Base-by-base conservation (phyloP, 2,888 invertebrate species). In the Heliconius ismenius region DNA sequence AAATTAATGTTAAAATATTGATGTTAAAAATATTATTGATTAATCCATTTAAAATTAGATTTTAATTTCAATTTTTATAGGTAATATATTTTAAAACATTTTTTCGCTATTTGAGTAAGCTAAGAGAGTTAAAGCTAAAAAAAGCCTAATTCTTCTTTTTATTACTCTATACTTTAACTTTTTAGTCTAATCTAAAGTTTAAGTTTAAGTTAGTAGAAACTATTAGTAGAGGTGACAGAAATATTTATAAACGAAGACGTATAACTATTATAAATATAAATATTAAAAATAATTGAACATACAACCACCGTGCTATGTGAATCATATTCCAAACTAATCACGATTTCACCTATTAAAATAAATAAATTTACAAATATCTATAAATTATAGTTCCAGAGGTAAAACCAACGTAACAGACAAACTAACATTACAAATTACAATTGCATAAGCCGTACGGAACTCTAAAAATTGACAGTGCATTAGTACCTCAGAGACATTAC, bases 381-480 rank as follows among this genome's bases (percentile, higher is more conserved):
- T 58, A 21, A 21, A 21, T n/a, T 0, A 58, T 21, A 58, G n/a
- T 58, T 58, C n/a, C 3, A 26, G 18, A 18, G 26, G 10, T 58
- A 10, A 58, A 10, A 58, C 1, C 13, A 18, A 26, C 2, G 1
- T 26, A 28, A 18, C 15, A 62, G 13, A 62, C 26, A 2, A 13
- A 60, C 60, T 13, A 11, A 60, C 60, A 24, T 13, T 13, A 26
- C 4, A 24, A 26, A 24, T 24, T 13, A 60, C 24, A 60, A 60
- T 62, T 28, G 58, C n/a, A n/a, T n/a, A 58, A n/a, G 1, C 4
- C 13, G n/a, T 81, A 74, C 81, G 83, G 83, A 88, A 89, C 92
- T 91, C 93, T 91, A 93, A 91, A 90, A 90, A 88, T 91, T 92
- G 93, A 92, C 92, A 92, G 91, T 91, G 90, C 92, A 92, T 93